Base-by-base conservation (phyloP, 2,888 invertebrate genomes). In the Ectropis crepuscularia region DNA sequence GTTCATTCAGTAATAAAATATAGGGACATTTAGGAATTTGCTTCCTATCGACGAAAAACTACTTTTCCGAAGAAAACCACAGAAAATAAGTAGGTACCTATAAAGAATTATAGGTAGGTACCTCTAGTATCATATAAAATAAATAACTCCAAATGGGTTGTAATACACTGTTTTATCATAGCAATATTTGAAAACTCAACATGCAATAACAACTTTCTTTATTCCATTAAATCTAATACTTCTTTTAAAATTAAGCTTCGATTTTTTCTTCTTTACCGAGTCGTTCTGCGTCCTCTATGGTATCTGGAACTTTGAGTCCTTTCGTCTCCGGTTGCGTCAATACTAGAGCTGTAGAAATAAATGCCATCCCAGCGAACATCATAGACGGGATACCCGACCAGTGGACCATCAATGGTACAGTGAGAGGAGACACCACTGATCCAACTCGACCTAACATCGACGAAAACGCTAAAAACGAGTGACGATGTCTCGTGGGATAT, bases 391-490 rank as follows among this genome's bases (percentile, higher is more conserved):
- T 89, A 6, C 90, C 90, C 0, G 78, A 72, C 90, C 90, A 91
- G 66, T 90, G 89, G 2, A 72, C 76, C 88, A 94, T 95, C 74
- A 96, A 79, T 48, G 96, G 90, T 11, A 95, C 95, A 5, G 95
- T 95, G 74, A 96, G 94, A 0, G 96, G 96, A 0, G 96, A 94
- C 55, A 95, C 76, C 75, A 96, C 94, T 0, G 95, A 95, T 0
- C 96, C 96, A 58, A 96, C 90, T 6, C 96, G 92, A 11, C 96
- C 96, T 72, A 95, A 89, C 95, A 95, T 96, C 5, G 95, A 95
- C 71, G 96, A 96, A 61, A 95, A 92, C 0, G 94, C 95, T 60
- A 96, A 88, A 69, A 95, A 91, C 39, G 95, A 95, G 76, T 96
- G 95, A 2, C 96, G 92, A 37, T 95, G 89, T 69, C 94, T 93